Evolutionary conservation across 2,888 invertebrate genomes (phyloP).

Genomic region (Malthinus seriepunctatus): DNA sequence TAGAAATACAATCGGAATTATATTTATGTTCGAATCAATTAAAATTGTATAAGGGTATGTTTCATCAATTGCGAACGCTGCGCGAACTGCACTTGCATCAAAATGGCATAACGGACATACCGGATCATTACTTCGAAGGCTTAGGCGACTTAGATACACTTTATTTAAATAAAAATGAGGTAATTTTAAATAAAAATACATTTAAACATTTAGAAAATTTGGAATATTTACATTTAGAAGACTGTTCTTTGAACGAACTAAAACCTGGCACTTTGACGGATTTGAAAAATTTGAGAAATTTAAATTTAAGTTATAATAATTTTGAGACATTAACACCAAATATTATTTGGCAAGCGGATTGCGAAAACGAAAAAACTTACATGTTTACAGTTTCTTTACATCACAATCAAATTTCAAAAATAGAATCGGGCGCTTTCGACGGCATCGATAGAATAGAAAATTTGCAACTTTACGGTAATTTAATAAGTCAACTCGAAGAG

Average conservation of each 20-base stretch:
- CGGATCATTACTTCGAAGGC: slow-evolving; percentile 9
- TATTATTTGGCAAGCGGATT: slow-evolving; percentile 12
- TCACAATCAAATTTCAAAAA: slow-evolving; percentile 13
- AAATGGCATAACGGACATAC: slow-evolving; percentile 13
- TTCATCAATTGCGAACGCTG: slow-evolving; percentile 7
- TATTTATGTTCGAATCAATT: slow-evolving; percentile 13
- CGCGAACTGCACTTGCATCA: slow-evolving; percentile 17
- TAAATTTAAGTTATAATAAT: slow-evolving; percentile 16
- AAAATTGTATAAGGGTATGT: slow-evolving; percentile 3
- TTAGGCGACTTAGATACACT: slow-evolving; percentile 16
- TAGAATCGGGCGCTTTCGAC: slow-evolving; percentile 17
- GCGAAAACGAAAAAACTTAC: slow-evolving; percentile 15
- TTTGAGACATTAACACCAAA: slow-evolving; percentile 12
- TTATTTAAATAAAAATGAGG: slow-evolving; percentile 15
- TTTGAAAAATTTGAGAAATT: slow-evolving; percentile 12
- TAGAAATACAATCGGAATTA: slow-evolving; percentile 19
- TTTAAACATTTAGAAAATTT: slow-evolving; percentile 11
- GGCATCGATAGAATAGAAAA: slow-evolving; percentile 23
- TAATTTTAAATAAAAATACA: slow-evolving; percentile 1
- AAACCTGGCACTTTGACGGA: slow-evolving; percentile 6
- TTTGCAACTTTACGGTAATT: slow-evolving; percentile 15
- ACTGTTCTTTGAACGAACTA: slow-evolving; percentile 7
- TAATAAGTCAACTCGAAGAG: background rate
- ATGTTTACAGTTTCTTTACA: slow-evolving; percentile 13
- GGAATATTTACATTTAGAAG: slow-evolving; percentile 19